These are phyloP conservation scores for Mareca penelope DNA, from an alignment of 2,797 vertebrate species.

Conservation along the genomic window DNA sequence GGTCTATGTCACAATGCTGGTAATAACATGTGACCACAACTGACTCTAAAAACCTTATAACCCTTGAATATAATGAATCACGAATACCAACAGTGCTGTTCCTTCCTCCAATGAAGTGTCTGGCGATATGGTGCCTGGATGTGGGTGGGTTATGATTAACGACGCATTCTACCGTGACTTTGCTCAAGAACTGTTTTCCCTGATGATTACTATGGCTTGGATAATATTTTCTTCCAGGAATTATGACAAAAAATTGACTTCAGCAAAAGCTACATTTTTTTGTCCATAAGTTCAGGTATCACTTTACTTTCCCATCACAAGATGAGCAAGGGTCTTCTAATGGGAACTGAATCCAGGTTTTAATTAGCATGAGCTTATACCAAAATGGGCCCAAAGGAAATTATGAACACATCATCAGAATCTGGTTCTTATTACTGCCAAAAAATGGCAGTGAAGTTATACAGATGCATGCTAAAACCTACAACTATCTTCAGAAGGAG, in stretches of 20 bases:
- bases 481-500: background rate
- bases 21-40: background rate
- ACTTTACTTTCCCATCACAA: background rate
- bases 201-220: background rate
- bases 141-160: conserved; percentile 25
- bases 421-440: background rate
- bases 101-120: conserved; percentile 33
- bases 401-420: background rate
- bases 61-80: conserved; percentile 20
- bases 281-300: background rate
- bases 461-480: background rate
- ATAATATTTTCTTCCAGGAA: conserved; percentile 16
- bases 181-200: background rate
- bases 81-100: conserved; percentile 2
- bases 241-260: background rate
- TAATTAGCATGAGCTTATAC: background rate
- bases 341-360: background rate
- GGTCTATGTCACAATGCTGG: background rate
- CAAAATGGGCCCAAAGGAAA: background rate
- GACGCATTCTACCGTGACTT: background rate
- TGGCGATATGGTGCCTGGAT: background rate
- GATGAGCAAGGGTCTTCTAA: background rate
- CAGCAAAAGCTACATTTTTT: background rate
- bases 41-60: conserved; percentile 21
- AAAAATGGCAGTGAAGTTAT: background rate